Base-by-base conservation (phyloP, 1,140 invertebrate genomes). In the Drosophila tani region DNA sequence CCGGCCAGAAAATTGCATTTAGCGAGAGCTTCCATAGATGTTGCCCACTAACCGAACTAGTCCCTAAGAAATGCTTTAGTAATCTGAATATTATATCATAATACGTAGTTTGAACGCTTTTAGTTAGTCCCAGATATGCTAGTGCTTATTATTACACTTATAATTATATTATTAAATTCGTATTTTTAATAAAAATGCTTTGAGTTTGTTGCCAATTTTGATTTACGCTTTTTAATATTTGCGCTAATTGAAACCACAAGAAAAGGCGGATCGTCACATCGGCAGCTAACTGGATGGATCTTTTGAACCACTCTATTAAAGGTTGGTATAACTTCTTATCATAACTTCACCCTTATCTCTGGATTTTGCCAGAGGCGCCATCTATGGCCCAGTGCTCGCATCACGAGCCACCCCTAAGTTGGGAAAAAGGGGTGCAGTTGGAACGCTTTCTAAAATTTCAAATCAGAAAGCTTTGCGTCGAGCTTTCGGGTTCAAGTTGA, bases 371-470 rank as follows among this genome's bases (percentile, higher is more conserved):
- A 19, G 17, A 24, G 41, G 43, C 85, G 85, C 85, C 85, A 88
- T 76, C 85, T 88, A 27, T 57, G 0, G 79, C 8, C 27, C 8
- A 55, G 55, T 57, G 53, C 55, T 46, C 9, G 53, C 12, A 88
- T 47, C 55, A 58, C 43, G 32, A 75, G 59, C 55, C 45, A 75
- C 67, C 79, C 75, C 58, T 29, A 35, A 27, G 35, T 35, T 46
- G 14, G 8, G 32, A 24, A 43, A 27, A 49, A 59, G 46, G 50
- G 45, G 65, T 67, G 63, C 6, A 19, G 38, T 49, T 45, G 65
- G 53, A 81, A 87, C 50, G 81, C 78, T 82, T 88, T 88, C 85
- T 90, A 90, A 88, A 62, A 79, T 84, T 82, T 90, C 85, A 82
- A 88, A 88, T 82, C 56, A 65, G 45, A 87, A 87, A 86, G 83